Base-by-base conservation (phyloP, 2,113 vertebrate genomes). In the Meleagris gallopavo region DNA sequence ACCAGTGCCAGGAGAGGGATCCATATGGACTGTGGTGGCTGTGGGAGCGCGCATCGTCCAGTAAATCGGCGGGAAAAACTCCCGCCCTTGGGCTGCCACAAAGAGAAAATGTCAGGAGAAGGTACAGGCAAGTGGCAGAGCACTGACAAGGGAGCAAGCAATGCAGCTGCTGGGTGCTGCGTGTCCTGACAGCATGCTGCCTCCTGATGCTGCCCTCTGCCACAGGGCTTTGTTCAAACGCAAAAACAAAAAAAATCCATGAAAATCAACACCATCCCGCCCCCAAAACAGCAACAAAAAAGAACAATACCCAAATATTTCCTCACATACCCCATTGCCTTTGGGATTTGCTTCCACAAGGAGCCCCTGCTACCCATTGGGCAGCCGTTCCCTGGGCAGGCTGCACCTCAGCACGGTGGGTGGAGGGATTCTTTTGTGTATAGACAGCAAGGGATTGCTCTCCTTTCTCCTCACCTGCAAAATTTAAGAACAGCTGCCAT, bases 131-230 rank as follows among this genome's bases (percentile, higher is more conserved):
- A 61, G 34, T 16, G 34, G 24, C 54, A 73, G 69, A 88, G 29
- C 5, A 34, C 36, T 2, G 11, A 50, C 11, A 25, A 50, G 22
- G 48, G 22, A 50, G 48, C 12, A 72, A 72, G 52, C 32, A 45
- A 30, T 1, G 9, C 45, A 4, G 2, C 22, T 30, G 34, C 2
- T 0, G 6, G 57, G 27, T 67, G 41, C 16, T 0, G 1, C 48
- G 19, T 5, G 5, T 13, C 34, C 30, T 4, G 6, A 46, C 58
- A 11, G 34, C n/a, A 11, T 25, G 9, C 38, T 36, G 61, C 32
- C 65, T 84, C 32, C 11, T 55, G 6, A n/a, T 6, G 8, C 29
- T 2, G 4, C 36, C 27, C 41, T 45, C 24, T 0, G 1, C 40
- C 25, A 3, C 19, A n/a, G 16, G 27, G 22, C 13, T 74, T 86